phyloP scores from a whole-genome alignment of 2,888 invertebrate species.

The Mythimna ferrago region DNA sequence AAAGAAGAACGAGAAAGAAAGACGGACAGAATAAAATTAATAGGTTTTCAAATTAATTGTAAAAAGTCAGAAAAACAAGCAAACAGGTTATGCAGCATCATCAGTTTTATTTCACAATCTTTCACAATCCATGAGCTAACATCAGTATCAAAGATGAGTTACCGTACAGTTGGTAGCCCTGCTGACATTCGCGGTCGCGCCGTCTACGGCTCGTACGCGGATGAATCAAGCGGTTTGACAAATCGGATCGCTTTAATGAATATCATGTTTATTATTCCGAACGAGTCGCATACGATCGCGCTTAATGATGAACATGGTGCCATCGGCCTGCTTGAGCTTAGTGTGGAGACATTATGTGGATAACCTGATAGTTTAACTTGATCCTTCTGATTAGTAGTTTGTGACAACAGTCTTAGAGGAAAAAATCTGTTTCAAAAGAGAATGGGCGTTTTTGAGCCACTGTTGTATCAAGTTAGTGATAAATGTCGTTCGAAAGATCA shows the following conservation, averaged over 20 bases:
- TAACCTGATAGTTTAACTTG: slow-evolving; percentile 15
- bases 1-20: too few relatives aligned
- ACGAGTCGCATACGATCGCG: slow-evolving; percentile 61
- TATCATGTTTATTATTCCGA: slow-evolving; percentile 69
- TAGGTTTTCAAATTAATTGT: too few relatives aligned
- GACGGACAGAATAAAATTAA: too few relatives aligned
- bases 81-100: too few relatives aligned
- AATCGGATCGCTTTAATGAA: slow-evolving; percentile 73
- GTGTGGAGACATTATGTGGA: slow-evolving; percentile 8
- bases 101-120: too few relatives aligned
- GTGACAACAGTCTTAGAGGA: not conserved
- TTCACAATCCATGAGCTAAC: not conserved
- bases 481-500: too few relatives aligned
- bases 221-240: slow-evolving; percentile 74
- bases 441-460: too few relatives aligned
- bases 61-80: too few relatives aligned
- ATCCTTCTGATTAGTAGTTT: not conserved
- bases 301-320: slow-evolving; percentile 59
- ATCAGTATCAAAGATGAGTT: slow-evolving; percentile 9
- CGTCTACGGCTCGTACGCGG: slow-evolving; percentile 67
- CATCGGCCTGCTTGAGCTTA: slow-evolving; percentile 37
- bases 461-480: too few relatives aligned
- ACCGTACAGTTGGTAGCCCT: slow-evolving; percentile 56
- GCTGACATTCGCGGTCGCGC: slow-evolving; percentile 63
- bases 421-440: not conserved